Evolutionary conservation across 2,888 invertebrate genomes (phyloP), one percentile per base, ranked within the genome.

Genomic region (Polymixis lichenea): DNA sequence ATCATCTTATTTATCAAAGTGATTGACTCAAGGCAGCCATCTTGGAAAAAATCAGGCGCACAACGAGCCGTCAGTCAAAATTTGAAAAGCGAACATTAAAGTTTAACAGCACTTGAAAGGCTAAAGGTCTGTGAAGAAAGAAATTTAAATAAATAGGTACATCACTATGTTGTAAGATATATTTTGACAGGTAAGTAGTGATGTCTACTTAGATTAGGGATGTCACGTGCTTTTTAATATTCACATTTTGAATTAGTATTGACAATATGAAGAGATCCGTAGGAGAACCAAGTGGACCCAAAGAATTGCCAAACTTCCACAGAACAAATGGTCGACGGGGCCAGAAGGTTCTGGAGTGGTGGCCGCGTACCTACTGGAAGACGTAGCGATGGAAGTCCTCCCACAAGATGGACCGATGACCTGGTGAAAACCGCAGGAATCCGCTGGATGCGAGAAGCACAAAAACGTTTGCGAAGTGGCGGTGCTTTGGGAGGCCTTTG

Each of bases 1-100:
- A 93, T 91, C 91, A 78, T 75, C 86, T 88, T 91, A 91, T 92
- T 93, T 91, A 92, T 90, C 89, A 87, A 86, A 86, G 86, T 88
- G 87, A 88, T 88, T 88, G 89, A 86, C 71, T 82, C 70, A 62
- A 58, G 43, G 80, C 87, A 68, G 87, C 88, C 88, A 89, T 89
- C 73, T 88, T 89, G 84, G 75, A 79, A 78, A 71, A 77, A 78
- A 77, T 78, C 78, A 53, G 62, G 66, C 77, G n/a, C 75, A 79
- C 84, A 83, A 77, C 83, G 53, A 85, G 83, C 80, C 74, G 90
- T 88, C 89, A 81, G 77, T 90, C 89, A 89, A 84, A 84, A 75
- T 88, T 89, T 88, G 86, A 88, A 86, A 88, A 84, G 80, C 56
- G 82, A 80, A 82, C 84, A 79, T 85, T 77, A 77, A 77, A 74